phyloP scores from a whole-genome alignment of 2,888 invertebrate genomes.

The Lepeophtheirus nordmannii region DNA sequence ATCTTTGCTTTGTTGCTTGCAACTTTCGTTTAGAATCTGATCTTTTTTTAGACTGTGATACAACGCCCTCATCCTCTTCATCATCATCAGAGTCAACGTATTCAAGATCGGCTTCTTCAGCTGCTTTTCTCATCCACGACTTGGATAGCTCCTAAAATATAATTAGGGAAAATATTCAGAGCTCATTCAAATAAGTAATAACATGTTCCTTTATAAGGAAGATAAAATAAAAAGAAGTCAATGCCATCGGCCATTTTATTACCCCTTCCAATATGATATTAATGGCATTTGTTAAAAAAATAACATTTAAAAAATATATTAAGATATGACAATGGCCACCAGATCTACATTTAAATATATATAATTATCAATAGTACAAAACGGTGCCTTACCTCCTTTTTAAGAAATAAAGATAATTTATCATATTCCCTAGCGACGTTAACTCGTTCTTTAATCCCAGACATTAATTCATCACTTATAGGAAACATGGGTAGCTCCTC shows the following conservation, averaged over 20 bases:
- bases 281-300: too few relatives aligned
- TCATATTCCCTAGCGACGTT: slow-evolving; percentile 64
- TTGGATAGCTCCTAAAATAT: slow-evolving; percentile 47
- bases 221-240: too few relatives aligned
- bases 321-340: too few relatives aligned
- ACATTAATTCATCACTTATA: slow-evolving; percentile 44
- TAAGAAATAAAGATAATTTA: slow-evolving; percentile 35
- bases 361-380: too few relatives aligned
- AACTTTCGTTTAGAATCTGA: slow-evolving; percentile 3
- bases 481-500: slow-evolving; percentile 72
- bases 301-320: too few relatives aligned
- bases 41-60: not conserved
- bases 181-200: too few relatives aligned
- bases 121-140: slow-evolving; percentile 72
- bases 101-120: slow-evolving; percentile 64
- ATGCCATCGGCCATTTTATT: too few relatives aligned
- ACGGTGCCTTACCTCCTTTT: slow-evolving; percentile 11
- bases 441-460: slow-evolving; percentile 54
- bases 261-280: too few relatives aligned
- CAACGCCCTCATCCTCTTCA: slow-evolving; percentile 17
- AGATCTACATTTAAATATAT: too few relatives aligned
- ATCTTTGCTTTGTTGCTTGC: not conserved
- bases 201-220: too few relatives aligned
- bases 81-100: slow-evolving; percentile 51
- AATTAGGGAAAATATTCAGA: slow-evolving; percentile 43